These are phyloP conservation scores for Dissostichus mawsoni DNA, from an alignment of 2,113 vertebrate genomes.

Conservation along the genomic window DNA sequence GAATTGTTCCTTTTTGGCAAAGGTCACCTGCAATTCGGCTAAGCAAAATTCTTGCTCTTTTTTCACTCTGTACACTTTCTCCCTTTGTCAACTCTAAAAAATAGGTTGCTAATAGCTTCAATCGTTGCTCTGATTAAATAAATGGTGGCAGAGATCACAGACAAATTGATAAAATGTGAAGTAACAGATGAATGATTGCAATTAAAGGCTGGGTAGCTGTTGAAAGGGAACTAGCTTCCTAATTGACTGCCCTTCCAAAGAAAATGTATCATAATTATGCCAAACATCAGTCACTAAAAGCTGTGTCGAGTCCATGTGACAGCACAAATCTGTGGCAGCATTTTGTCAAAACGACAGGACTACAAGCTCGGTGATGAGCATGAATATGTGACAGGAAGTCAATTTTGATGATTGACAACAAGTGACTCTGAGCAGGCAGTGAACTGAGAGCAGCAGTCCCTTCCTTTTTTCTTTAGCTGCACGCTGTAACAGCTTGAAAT, in stretches of 20 bases:
- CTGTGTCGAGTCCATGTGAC: conserved; percentile 16
- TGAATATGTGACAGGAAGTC: conserved; percentile 7
- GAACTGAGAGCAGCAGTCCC: conserved; percentile 1
- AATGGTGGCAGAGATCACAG: conserved; percentile 46
- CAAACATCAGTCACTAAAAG: conserved; percentile 38
- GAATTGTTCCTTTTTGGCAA: too few relatives aligned
- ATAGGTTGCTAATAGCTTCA: conserved; percentile 34
- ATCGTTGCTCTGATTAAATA: conserved; percentile 50
- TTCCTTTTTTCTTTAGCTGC: not conserved
- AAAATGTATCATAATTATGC: conserved; percentile 50
- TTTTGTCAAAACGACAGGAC: conserved; percentile 22
- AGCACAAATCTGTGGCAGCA: conserved; percentile 16
- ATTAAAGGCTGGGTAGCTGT: conserved; percentile 36
- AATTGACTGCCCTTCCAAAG: conserved; percentile 34
- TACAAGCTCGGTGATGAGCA: conserved; percentile 34
- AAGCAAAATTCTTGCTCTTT: not conserved
- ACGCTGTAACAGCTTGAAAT: conserved; percentile 26
- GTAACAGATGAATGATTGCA: conserved; percentile 57
- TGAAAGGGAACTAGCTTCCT: conserved; percentile 31
- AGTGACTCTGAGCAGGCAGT: conserved; percentile 9
- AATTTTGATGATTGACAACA: conserved; percentile 31
- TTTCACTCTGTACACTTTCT: not conserved
- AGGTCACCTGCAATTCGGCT: too few relatives aligned
- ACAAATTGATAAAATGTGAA: conserved; percentile 56
- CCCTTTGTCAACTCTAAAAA: conserved; percentile 11